Percentiles rank a stretch among this genome's conserved stretches.
phyloP scores from a whole-genome alignment of 2,888 invertebrate species.

The Drosophila yooni region DNA sequence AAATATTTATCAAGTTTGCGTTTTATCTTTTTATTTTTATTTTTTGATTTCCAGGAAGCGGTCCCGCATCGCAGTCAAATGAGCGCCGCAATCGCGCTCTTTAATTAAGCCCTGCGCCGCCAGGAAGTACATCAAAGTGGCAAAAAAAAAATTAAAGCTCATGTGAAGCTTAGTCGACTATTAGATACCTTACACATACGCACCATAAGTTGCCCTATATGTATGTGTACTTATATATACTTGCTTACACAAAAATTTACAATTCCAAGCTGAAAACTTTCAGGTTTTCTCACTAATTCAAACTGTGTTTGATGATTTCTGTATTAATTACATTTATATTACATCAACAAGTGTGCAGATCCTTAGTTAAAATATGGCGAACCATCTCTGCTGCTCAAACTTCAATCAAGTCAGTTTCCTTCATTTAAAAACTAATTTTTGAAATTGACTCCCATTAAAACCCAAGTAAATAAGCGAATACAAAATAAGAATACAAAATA shows the following conservation, averaged over 20 bases:
- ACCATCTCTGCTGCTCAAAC: background rate
- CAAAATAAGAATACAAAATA: background rate
- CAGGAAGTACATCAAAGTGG: slow-evolving; percentile 62
- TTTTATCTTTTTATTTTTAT: slow-evolving; percentile 26
- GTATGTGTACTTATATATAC: background rate
- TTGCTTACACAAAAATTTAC: background rate
- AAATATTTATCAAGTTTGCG: slow-evolving; percentile 81
- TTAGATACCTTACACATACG: background rate
- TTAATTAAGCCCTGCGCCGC: slow-evolving; percentile 71
- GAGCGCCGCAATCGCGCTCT: slow-evolving; percentile 67
- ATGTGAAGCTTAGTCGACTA: background rate
- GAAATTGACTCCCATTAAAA: background rate
- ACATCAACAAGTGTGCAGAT: background rate
- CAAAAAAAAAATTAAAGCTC: slow-evolving; percentile 23
- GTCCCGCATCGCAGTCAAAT: slow-evolving; percentile 60
- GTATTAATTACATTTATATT: background rate
- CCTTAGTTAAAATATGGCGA: no score
- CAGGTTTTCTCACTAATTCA: background rate
- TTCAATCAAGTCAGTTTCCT: background rate
- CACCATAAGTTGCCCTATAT: background rate
- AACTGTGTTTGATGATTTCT: background rate
- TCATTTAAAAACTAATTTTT: background rate
- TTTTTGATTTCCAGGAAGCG: slow-evolving; percentile 79
- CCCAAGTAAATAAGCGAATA: background rate
- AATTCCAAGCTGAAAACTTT: background rate